Conservation (phyloP, 92 coral and sea anemone species). For the Porites evermanni region DNA sequence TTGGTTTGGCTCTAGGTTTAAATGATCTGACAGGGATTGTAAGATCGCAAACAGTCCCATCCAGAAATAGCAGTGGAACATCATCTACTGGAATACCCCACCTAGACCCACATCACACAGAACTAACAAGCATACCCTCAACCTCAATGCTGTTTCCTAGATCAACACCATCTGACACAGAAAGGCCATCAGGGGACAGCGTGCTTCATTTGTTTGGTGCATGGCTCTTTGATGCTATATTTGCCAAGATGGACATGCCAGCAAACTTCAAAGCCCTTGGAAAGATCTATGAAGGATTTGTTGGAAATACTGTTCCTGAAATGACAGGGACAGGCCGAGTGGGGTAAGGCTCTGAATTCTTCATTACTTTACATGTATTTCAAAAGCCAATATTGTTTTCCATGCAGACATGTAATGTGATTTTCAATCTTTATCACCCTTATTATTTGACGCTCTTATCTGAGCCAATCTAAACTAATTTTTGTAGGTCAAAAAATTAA, state of each 20-base stretch:
- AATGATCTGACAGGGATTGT: too few relatives aligned
- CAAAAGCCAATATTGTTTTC: too few relatives aligned
- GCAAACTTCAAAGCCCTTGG: constrained; percentile 69
- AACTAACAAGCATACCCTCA: constrained; percentile 31
- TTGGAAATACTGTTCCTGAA: constrained; percentile 32
- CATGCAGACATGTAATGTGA: too few relatives aligned
- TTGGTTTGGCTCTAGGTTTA: too few relatives aligned
- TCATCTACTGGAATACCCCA: constrained; percentile 28
- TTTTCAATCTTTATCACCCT: too few relatives aligned
- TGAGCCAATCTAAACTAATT: too few relatives aligned
- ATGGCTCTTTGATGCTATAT: constrained; percentile 95
- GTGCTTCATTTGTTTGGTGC: constrained; percentile 92
- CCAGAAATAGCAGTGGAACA: constrained; percentile 83
- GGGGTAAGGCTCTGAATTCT: background rate
- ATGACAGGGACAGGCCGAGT: background rate
- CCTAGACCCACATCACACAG: constrained; percentile 34
- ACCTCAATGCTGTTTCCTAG: constrained; percentile 70
- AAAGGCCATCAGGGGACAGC: constrained; percentile 91
- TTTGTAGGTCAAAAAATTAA: too few relatives aligned
- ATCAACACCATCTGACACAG: constrained; percentile 35
- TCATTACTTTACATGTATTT: too few relatives aligned
- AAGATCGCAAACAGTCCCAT: too few relatives aligned
- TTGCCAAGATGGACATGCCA: constrained; percentile 83
- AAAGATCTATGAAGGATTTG: constrained; percentile 69
- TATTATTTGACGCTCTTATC: too few relatives aligned